A percentile compares a stretch with the other conserved stretches of the same genome.
phyloP scores from a whole-genome alignment of 2,797 vertebrate species.

The Sparidentex hasta region DNA sequence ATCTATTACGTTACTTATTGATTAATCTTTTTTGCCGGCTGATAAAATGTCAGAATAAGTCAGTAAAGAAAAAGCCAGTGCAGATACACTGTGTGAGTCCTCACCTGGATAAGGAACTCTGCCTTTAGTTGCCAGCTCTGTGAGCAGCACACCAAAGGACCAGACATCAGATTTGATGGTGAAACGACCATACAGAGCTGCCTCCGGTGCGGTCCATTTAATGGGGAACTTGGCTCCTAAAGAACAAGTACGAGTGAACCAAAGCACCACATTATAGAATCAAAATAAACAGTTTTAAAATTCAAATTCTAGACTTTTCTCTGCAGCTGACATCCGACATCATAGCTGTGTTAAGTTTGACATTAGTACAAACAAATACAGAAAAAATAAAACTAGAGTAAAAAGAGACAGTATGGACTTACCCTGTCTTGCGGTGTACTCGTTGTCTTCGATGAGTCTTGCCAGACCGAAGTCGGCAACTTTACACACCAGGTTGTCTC shows the following conservation, averaged over 20 bases:
- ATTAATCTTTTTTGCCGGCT: neutral
- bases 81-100: no score
- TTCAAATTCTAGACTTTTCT: neutral
- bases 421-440: constrained; percentile 98
- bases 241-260: neutral
- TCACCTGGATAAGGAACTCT: constrained; percentile 97
- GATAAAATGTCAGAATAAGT: no score
- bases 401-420: constrained; percentile 31
- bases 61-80: no score
- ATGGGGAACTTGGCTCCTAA: constrained; percentile 98
- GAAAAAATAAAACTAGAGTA: neutral
- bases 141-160: constrained; percentile 97
- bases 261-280: neutral
- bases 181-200: constrained; percentile 95
- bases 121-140: constrained; percentile 96
- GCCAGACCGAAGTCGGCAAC: constrained; percentile 97
- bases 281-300: neutral
- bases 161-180: constrained; percentile 99
- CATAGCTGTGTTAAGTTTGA: neutral
- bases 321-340: neutral
- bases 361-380: neutral
- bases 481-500: constrained; percentile 95
- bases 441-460: constrained; percentile 97
- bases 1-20: neutral
- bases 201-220: constrained; percentile 97